A percentile compares a stretch with the other conserved stretches of the same genome.
Evolutionary conservation across 2,888 invertebrate species (phyloP).

Genomic region (Eurois occulta): DNA sequence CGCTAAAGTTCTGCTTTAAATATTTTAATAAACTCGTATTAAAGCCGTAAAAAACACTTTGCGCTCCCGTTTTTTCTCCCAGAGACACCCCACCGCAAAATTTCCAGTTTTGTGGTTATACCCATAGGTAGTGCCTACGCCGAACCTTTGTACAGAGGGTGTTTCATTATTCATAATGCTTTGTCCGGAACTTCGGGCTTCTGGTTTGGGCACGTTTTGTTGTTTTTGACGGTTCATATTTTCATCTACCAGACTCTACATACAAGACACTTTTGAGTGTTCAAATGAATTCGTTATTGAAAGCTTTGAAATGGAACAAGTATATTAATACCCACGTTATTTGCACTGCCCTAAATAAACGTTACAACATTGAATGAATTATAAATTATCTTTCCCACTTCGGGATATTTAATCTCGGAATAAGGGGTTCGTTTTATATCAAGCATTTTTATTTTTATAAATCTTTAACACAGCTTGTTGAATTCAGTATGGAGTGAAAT

Average conservation of each 20-base stretch:
- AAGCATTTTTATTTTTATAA: constrained; percentile 14
- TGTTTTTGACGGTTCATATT: constrained; percentile 82
- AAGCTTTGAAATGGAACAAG: constrained; percentile 20
- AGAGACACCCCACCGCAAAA: constrained; percentile 79
- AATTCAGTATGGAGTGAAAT: constrained; percentile 48
- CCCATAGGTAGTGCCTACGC: constrained; percentile 62
- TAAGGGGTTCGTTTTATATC: constrained; percentile 18
- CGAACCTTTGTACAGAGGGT: constrained; percentile 79
- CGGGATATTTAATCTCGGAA: constrained; percentile 37
- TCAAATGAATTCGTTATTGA: constrained; percentile 38
- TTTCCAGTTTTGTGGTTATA: constrained; percentile 75
- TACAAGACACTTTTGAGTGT: constrained; percentile 42
- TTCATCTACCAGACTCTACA: constrained; percentile 63
- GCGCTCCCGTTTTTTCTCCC: constrained; percentile 83
- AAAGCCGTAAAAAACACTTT: constrained; percentile 90
- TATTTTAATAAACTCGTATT: constrained; percentile 90
- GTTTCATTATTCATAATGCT: constrained; percentile 90
- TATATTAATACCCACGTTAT: constrained; percentile 20
- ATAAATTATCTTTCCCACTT: constrained; percentile 34
- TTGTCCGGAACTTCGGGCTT: constrained; percentile 83
- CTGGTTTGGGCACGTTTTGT: constrained; percentile 82
- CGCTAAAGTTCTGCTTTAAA: constrained; percentile 88
- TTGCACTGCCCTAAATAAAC: constrained; percentile 38
- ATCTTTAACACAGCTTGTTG: constrained; percentile 28
- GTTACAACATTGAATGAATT: constrained; percentile 23